phyloP scores from a whole-genome alignment of 2,888 invertebrate genomes.

The Ceratothoa steindachneri region DNA sequence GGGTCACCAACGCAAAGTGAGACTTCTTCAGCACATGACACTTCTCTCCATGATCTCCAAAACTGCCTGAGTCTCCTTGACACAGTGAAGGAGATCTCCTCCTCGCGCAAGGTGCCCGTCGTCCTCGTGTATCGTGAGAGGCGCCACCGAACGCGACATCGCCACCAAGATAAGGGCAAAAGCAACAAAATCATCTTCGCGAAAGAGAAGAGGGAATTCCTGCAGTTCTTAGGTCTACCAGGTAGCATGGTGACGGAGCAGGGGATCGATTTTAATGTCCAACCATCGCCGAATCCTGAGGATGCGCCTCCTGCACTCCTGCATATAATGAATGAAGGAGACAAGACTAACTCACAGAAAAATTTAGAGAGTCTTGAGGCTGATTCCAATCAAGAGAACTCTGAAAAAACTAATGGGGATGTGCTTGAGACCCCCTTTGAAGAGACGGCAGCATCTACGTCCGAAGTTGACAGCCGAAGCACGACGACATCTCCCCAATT shows the following conservation, averaged over 20 bases:
- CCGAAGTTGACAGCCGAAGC: not conserved
- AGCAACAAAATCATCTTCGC: slow-evolving; percentile 43
- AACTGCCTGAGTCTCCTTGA: slow-evolving; percentile 19
- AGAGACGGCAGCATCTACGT: not conserved
- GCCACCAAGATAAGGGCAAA: slow-evolving; percentile 44
- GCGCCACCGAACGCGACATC: slow-evolving; percentile 37
- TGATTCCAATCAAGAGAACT: not conserved
- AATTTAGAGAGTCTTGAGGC: not conserved
- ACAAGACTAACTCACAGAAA: not conserved
- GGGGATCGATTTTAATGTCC: slow-evolving; percentile 37
- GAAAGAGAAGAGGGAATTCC: slow-evolving; percentile 42
- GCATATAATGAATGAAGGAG: slow-evolving; percentile 18
- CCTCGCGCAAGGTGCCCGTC: slow-evolving; percentile 32
- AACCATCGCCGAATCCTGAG: slow-evolving; percentile 5
- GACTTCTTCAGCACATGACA: not conserved
- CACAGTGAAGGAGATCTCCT: slow-evolving; percentile 31
- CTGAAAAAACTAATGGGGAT: slow-evolving; percentile 13
- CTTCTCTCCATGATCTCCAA: slow-evolving; percentile 1
- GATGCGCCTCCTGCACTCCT: slow-evolving; percentile 15
- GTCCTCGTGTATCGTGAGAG: slow-evolving; percentile 41
- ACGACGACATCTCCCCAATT: not conserved
- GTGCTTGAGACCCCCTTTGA: slow-evolving; percentile 6
- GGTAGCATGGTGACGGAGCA: slow-evolving; percentile 37
- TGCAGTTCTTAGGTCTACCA: slow-evolving; percentile 38
- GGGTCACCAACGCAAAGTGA: not conserved